These are phyloP conservation scores for Sebastes reedi DNA, from an alignment of 2,797 vertebrate genomes.

Conservation along the genomic window DNA sequence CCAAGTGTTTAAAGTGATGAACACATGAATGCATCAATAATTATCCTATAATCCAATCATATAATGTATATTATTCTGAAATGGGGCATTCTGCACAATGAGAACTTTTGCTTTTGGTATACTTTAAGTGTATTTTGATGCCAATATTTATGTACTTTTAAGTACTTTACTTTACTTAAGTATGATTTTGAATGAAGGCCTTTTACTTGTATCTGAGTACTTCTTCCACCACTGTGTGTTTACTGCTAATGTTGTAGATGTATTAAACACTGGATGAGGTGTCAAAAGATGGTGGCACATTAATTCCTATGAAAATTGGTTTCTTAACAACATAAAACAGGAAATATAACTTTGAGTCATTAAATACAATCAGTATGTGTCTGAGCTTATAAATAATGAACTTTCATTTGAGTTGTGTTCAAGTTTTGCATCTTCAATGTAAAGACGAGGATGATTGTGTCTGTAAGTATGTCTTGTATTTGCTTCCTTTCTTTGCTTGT, in stretches of 20 bases:
- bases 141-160: too few relatives aligned
- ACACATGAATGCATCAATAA: not conserved
- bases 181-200: not conserved
- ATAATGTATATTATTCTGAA: not conserved
- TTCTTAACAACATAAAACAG: not conserved
- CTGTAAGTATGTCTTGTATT: too few relatives aligned
- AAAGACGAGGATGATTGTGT: rapidly evolving
- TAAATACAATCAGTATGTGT: not conserved
- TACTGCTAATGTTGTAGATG: too few relatives aligned
- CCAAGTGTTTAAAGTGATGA: too few relatives aligned
- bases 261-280: not conserved
- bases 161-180: not conserved
- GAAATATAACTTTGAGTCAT: not conserved
- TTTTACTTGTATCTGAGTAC: not conserved
- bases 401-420: not conserved
- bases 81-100: not conserved
- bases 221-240: not conserved
- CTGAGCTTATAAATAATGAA: not conserved
- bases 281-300: not conserved
- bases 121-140: not conserved
- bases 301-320: too few relatives aligned
- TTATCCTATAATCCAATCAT: not conserved
- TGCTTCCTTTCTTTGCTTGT: too few relatives aligned
- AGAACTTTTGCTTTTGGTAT: not conserved
- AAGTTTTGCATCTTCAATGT: not conserved